These are phyloP conservation scores for Myxocyprinus asiaticus DNA, from an alignment of 2,113 vertebrate genomes.

Conservation along the genomic window DNA sequence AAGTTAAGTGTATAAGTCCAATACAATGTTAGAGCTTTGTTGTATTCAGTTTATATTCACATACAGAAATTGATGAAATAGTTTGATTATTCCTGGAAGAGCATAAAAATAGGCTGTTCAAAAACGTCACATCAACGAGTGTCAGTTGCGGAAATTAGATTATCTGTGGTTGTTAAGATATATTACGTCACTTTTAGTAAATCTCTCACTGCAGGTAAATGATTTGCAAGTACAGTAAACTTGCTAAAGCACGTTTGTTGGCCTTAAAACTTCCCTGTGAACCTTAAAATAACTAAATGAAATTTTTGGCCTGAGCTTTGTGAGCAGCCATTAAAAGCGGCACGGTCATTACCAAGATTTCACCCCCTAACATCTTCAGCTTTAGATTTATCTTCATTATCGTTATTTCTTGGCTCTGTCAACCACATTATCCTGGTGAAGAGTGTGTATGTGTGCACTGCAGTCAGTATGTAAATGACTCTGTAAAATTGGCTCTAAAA, in stretches of 20 bases:
- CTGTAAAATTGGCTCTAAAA: constrained; percentile 7
- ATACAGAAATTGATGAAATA: not conserved
- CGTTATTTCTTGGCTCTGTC: constrained; percentile 21
- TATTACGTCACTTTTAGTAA: not conserved
- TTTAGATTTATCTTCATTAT: constrained; percentile 23
- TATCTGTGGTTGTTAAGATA: constrained; percentile 5
- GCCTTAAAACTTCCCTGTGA: not conserved
- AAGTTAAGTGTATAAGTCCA: too few relatives aligned
- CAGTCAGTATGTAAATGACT: not conserved
- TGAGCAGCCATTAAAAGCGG: not conserved
- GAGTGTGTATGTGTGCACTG: constrained; percentile 23
- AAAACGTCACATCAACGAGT: not conserved
- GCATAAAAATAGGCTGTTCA: constrained; percentile 16
- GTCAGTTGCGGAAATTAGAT: not conserved
- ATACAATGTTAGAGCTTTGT: not conserved
- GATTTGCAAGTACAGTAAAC: not conserved
- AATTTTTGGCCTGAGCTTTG: constrained; percentile 6
- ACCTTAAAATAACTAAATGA: constrained; percentile 13
- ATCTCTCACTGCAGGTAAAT: constrained; percentile 6
- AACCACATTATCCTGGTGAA: constrained; percentile 7
- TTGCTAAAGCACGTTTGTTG: not conserved
- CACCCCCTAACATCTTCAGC: constrained; percentile 9
- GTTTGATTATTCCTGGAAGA: constrained; percentile 19
- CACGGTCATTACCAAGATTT: constrained; percentile 20
- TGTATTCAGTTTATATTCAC: not conserved